Base-by-base conservation (phyloP, 2,113 vertebrate genomes). In the Rhinopomastus cyanomelas region DNA sequence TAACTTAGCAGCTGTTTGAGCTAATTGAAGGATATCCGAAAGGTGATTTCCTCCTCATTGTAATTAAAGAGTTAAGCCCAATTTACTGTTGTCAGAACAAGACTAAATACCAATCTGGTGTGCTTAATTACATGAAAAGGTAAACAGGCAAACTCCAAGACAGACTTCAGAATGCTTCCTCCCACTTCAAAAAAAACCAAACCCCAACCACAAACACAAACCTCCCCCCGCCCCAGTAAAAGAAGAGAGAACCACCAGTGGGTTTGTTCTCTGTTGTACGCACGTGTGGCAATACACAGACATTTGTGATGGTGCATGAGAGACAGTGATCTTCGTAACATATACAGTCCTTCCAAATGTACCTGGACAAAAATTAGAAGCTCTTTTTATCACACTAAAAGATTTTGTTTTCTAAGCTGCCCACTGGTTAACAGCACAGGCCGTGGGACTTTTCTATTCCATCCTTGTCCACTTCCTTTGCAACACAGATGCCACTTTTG, bases 11-110 rank as follows among this genome's bases (percentile, higher is more conserved):
- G 97, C 96, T 98, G 97, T 96, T 97, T 97, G 94, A 97, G 94
- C 90, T 97, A 97, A 97, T 96, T 97, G 96, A 96, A 97, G 94
- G 89, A 95, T 97, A 97, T 97, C 94, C 96, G 94, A 97, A 97
- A 97, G 93, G 96, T 97, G 97, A 97, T 97, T 97, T 97, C 93
- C 89, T 96, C 95, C 92, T 96, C 95, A 92, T 95, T 97, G 97
- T 97, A 97, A 98, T 97, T 97, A 97, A 97, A 97, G 97, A 98
- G 96, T 98, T 97, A 97, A 97, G 96, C 95, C 89, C 96, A 97
- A 97, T 98, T 98, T 97, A 96, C 95, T 93, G 84, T 96, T 97
- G 95, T 97, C 96, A 97, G 95, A 96, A 97, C 84, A 97, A 96
- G 95, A 98, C 95, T 96, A 97, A 97, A 97, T 96, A 96, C 90